Evolutionary conservation across 1,140 invertebrate genomes (phyloP), one percentile per base, ranked within the genome.

Genomic region (Drosophila sturtevanti): DNA sequence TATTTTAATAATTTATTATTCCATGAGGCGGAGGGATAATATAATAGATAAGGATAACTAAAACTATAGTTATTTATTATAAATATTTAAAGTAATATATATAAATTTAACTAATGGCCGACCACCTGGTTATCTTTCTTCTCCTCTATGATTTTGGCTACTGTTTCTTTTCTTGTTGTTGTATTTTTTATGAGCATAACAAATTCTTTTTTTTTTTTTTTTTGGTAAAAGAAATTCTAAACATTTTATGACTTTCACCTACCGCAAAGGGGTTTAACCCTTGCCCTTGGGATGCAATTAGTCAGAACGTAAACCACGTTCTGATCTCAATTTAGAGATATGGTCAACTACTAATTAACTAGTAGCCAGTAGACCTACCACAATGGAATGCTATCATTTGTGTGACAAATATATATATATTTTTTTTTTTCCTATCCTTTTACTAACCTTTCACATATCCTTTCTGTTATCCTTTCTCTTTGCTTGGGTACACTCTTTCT

Each of bases 161-260:
- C 51, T 54, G 51, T n/a, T 24, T 31, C 27, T 31, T 31, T 7
- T 31, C 27, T 31, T 31, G 2, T 4, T 24, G 22, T 2, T 4
- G n/a, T 21, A 5, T 0, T 11, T 78, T 86, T 86, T 82, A 87
- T 71, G 82, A 79, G 79, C 82, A 89, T 82, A 82, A 73, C 82
- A 60, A 87, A 87, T 87, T 71, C 69, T 58, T 64, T 2, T 55
- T 71, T 72, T 58, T 64, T 2, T 55, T 52, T 31, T 16, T 21
- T 48, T 7, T 7, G 41, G 41, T 21, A 48, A 48, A 21, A 21
- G 41, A 87, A 89, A 82, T 69, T 56, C 60, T 4, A 48, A 18
- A 16, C 10, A 24, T 59, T 54, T 73, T 38, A 87, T 41, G 79
- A 84, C 79, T 80, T 87, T 87, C 79, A 87, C 84, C 84, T 87